phyloP scores from a whole-genome alignment of 2,113 vertebrate species.

The Dryoscopus gambensis region DNA sequence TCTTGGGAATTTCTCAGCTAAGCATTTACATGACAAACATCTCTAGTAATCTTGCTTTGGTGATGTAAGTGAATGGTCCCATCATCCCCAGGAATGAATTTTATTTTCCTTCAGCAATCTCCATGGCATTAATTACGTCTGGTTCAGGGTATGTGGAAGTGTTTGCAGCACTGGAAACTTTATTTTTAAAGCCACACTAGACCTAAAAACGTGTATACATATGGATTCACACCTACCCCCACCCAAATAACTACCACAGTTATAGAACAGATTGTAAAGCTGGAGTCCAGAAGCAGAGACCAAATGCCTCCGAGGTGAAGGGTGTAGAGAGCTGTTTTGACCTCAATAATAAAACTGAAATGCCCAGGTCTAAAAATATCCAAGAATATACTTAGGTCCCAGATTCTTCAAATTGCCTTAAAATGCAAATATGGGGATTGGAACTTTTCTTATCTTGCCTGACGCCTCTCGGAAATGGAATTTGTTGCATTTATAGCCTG shows the following conservation, averaged over 20 bases:
- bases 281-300: background rate
- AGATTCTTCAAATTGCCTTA: background rate
- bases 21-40: background rate
- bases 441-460: background rate
- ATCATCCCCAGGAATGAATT: background rate
- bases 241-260: background rate
- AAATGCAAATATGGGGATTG: background rate
- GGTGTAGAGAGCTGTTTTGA: background rate
- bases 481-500: background rate
- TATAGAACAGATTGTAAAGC: background rate
- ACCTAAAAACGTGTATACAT: fast-evolving
- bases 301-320: background rate
- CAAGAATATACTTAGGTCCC: background rate
- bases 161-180: background rate
- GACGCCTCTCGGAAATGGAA: background rate
- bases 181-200: background rate
- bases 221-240: background rate
- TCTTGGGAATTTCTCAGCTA: background rate
- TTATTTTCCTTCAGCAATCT: background rate
- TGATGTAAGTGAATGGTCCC: background rate
- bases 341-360: background rate
- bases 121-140: background rate
- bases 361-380: background rate
- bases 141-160: background rate
- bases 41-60: background rate